Percentiles rank a stretch among this genome's conserved stretches.
These are phyloP conservation scores for Leptoclinus maculatus DNA, from an alignment of 2,797 vertebrate species.

Conservation along the genomic window DNA sequence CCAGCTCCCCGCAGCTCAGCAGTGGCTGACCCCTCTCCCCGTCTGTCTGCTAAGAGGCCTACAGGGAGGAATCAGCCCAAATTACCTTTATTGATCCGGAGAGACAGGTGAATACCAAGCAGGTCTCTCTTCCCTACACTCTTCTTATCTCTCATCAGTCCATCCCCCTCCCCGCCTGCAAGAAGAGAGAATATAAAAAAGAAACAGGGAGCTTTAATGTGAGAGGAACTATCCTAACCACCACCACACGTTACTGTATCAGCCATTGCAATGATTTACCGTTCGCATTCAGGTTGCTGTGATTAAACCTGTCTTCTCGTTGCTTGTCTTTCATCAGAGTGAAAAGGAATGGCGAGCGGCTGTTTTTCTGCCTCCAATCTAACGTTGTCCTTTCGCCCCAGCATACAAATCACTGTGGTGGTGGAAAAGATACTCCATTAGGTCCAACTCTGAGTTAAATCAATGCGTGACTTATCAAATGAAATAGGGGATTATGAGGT, in stretches of 20 bases:
- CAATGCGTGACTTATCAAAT: constrained; percentile 87
- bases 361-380: constrained; percentile 80
- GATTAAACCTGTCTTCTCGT: constrained; percentile 72
- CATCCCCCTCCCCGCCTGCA: constrained; percentile 36
- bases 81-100: constrained; percentile 85
- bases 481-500: constrained; percentile 86
- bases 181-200: constrained; percentile 39
- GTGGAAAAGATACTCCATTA: constrained; percentile 85
- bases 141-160: constrained; percentile 64
- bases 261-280: constrained; percentile 70
- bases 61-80: constrained; percentile 84
- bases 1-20: constrained; percentile 81
- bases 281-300: constrained; percentile 65
- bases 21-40: constrained; percentile 81
- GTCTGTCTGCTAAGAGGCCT: constrained; percentile 84
- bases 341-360: constrained; percentile 58
- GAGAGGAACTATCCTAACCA: constrained; percentile 41
- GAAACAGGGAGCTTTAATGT: constrained; percentile 48
- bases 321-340: constrained; percentile 66
- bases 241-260: constrained; percentile 60
- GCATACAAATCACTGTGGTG: constrained; percentile 82
- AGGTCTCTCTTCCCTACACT: constrained; percentile 72
- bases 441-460: constrained; percentile 83
- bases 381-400: constrained; percentile 78
- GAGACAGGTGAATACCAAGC: constrained; percentile 86